Percentiles rank a stretch among this genome's conserved stretches.
Evolutionary conservation across 2,113 vertebrate species (phyloP).

Genomic region (Myodes glareolus): DNA sequence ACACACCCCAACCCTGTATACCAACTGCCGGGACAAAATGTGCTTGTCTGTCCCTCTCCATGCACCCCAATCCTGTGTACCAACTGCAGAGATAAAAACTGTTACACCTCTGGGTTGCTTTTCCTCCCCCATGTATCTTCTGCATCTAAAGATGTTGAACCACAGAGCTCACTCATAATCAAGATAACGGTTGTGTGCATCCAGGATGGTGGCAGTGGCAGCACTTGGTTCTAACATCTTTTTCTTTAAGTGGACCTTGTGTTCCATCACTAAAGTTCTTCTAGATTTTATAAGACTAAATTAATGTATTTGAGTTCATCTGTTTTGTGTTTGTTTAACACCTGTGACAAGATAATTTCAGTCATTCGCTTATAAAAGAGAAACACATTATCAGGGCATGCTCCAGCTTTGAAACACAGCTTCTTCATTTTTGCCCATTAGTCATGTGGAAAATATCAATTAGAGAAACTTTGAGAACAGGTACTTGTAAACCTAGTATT

Average conservation of each 20-base stretch:
- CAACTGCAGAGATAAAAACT: background rate
- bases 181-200: background rate
- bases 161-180: background rate
- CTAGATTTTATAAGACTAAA: constrained; percentile 50
- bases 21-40: background rate
- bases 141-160: background rate
- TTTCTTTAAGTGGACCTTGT: constrained; percentile 26
- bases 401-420: constrained; percentile 43
- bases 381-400: constrained; percentile 53
- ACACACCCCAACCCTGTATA: background rate
- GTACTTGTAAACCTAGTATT: constrained; percentile 81
- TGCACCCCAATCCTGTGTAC: background rate
- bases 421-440: constrained; percentile 57
- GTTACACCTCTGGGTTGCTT: background rate
- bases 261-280: constrained; percentile 45
- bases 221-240: background rate
- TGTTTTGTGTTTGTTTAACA: constrained; percentile 81
- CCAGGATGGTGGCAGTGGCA: background rate
- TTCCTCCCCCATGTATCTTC: background rate
- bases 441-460: constrained; percentile 85
- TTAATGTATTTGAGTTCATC: constrained; percentile 71
- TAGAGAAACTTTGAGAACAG: constrained; percentile 80
- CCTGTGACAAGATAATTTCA: constrained; percentile 79
- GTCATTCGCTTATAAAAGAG: constrained; percentile 67
- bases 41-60: too few species aligned